Conservation (phyloP, 2,888 invertebrate genomes). For the Hypolimnas misippus region DNA sequence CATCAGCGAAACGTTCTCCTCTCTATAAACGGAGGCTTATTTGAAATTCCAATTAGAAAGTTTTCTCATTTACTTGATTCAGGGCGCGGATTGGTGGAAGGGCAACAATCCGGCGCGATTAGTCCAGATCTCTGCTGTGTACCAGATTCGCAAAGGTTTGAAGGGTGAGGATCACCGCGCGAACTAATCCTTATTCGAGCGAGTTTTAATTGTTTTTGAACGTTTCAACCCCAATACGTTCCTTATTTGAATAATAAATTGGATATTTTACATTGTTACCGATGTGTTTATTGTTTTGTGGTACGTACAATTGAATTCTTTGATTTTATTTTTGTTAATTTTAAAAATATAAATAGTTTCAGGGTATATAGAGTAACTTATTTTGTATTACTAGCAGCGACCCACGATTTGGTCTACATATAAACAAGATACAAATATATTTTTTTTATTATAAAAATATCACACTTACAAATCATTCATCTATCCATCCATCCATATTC, state of each 20-base stretch:
- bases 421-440: no score
- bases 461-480: no score
- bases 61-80: slow-evolving; percentile 84
- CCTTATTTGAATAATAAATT: not conserved
- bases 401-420: no score
- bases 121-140: slow-evolving; percentile 72
- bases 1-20: slow-evolving; percentile 74
- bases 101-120: slow-evolving; percentile 81
- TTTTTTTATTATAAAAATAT: no score
- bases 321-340: no score
- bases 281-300: not conserved
- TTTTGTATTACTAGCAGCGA: no score
- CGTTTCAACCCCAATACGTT: slow-evolving; percentile 5
- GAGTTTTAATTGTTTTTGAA: slow-evolving; percentile 65
- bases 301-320: no score
- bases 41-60: slow-evolving; percentile 84
- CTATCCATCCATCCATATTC: no score
- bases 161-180: slow-evolving; percentile 70
- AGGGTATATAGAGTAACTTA: no score
- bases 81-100: slow-evolving; percentile 77
- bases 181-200: slow-evolving; percentile 71
- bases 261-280: not conserved
- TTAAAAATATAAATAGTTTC: no score
- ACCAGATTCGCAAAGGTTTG: slow-evolving; percentile 62
- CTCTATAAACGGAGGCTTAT: slow-evolving; percentile 79